Conservation (phyloP, 2,888 invertebrate species). For the Coenonympha glycerion region DNA sequence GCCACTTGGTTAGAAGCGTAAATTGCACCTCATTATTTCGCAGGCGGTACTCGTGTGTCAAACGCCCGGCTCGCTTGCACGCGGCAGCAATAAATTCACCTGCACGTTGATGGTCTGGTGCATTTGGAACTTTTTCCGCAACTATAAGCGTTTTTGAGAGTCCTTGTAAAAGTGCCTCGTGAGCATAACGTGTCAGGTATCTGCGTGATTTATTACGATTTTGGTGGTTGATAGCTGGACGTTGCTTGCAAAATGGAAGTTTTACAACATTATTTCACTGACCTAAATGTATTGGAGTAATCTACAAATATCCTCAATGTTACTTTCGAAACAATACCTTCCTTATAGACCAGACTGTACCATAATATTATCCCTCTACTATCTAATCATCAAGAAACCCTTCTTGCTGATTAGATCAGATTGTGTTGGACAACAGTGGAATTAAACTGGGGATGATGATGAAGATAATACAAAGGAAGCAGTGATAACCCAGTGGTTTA, state of each 20-base stretch:
- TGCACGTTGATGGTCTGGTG: conserved; percentile 31
- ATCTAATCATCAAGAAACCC: no score
- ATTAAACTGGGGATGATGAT: no score
- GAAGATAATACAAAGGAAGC: no score
- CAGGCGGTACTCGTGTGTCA: conserved; percentile 29
- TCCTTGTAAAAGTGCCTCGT: conserved; percentile 22
- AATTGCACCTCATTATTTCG: conserved; percentile 32
- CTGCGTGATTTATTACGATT: not conserved
- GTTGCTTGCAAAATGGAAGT: no score
- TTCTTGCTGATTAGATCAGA: no score
- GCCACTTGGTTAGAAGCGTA: not conserved
- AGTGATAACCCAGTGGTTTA: no score
- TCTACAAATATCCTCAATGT: no score
- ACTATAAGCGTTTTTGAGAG: conserved; percentile 30
- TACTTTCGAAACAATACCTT: no score
- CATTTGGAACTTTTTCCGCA: conserved; percentile 32
- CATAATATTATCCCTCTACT: no score
- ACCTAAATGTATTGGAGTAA: no score
- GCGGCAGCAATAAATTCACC: conserved; percentile 35
- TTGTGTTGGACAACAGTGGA: no score
- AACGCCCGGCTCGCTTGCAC: conserved; percentile 31
- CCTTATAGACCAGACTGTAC: no score
- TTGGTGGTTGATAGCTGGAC: not conserved
- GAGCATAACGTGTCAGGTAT: not conserved
- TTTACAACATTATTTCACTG: not conserved